These are phyloP conservation scores for Polyommatus iphigenia DNA, from an alignment of 2,888 invertebrate genomes.

Conservation along the genomic window DNA sequence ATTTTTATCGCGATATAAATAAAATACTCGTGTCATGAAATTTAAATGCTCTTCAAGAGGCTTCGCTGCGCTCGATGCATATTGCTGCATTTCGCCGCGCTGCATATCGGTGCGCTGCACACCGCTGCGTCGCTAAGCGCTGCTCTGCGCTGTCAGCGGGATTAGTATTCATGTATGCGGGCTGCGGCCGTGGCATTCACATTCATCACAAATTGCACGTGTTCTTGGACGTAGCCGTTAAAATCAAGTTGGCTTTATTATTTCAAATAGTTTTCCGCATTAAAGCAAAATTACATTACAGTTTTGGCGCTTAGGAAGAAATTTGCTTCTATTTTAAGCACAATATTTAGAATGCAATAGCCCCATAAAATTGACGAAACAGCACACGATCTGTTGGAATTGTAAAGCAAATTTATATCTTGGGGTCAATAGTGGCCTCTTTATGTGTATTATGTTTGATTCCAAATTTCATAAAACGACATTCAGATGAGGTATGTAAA, in stretches of 20 bases:
- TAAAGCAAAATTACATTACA: neutral
- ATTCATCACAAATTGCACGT: slow-evolving; percentile 12
- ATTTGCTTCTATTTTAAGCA: neutral
- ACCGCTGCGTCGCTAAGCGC: neutral
- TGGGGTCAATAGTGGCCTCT: too few relatives aligned
- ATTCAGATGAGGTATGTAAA: too few relatives aligned
- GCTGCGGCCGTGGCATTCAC: slow-evolving; percentile 15
- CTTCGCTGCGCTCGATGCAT: neutral
- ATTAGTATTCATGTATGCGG: slow-evolving; percentile 22
- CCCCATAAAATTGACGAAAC: too few relatives aligned
- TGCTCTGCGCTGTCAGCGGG: slow-evolving; percentile 8
- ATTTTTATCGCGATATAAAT: neutral
- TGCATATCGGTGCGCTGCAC: neutral
- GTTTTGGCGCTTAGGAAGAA: neutral
- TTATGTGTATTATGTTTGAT: too few relatives aligned
- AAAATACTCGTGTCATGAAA: slow-evolving; percentile 15
- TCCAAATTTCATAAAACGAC: too few relatives aligned
- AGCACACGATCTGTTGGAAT: too few relatives aligned
- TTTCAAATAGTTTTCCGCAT: neutral
- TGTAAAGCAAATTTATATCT: too few relatives aligned
- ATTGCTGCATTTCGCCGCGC: neutral
- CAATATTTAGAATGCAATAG: neutral
- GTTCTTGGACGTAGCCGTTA: slow-evolving; percentile 6
- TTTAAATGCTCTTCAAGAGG: slow-evolving; percentile 15
- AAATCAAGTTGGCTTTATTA: slow-evolving; percentile 12